Conservation (phyloP, 2,888 invertebrate species). For the Dasypolia templi region DNA sequence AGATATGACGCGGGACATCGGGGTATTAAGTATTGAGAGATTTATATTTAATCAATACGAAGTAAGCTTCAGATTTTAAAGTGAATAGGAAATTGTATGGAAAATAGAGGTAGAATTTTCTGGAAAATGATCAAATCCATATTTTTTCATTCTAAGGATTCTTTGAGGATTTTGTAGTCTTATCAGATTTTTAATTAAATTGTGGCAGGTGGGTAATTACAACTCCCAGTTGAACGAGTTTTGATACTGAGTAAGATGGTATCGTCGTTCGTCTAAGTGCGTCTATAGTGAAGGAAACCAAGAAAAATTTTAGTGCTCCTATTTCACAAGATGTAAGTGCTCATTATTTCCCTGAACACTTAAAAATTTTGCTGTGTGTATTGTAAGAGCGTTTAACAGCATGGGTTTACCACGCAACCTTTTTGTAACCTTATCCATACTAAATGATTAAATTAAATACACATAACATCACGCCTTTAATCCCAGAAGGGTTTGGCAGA, state of each 20-base stretch:
- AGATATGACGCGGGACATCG: conserved; percentile 11
- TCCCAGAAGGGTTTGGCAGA: too few species aligned
- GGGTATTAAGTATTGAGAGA: conserved; percentile 27
- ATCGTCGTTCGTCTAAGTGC: neutral
- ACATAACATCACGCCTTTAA: too few species aligned
- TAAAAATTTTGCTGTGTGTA: neutral
- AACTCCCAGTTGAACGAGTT: neutral
- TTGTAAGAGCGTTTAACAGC: neutral
- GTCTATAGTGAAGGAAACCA: too few species aligned
- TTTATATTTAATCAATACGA: conserved; percentile 40
- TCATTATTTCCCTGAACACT: neutral
- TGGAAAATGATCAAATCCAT: neutral
- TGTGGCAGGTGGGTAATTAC: neutral
- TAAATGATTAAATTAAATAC: too few species aligned
- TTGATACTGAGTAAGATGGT: neutral
- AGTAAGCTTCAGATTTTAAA: conserved; percentile 21
- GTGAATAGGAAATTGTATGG: conserved; percentile 15
- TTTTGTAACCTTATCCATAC: too few species aligned
- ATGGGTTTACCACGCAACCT: too few species aligned
- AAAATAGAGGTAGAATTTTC: neutral
- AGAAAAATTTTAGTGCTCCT: neutral
- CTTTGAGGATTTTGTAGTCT: neutral
- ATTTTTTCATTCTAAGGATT: neutral
- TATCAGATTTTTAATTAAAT: neutral
- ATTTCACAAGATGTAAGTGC: neutral